phyloP scores from a whole-genome alignment of 2,797 vertebrate genomes.

The Crenuchus spilurus region DNA sequence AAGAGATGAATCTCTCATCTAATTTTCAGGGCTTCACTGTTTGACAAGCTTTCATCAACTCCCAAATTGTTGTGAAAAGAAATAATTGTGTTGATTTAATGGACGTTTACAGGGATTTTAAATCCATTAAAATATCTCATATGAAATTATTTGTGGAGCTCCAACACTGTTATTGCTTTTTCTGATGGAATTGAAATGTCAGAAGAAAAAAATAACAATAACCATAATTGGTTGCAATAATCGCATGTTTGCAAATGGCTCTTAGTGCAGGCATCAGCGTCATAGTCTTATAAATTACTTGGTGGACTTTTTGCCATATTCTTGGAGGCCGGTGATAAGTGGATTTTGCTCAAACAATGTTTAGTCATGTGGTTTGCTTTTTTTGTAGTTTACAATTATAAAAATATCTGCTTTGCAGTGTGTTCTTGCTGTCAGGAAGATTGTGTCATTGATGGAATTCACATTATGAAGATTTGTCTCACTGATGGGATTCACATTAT shows the following conservation, averaged over 20 bases:
- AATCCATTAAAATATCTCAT: constrained; percentile 19
- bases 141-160: constrained; percentile 20
- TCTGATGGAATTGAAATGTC: constrained; percentile 33
- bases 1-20: not conserved
- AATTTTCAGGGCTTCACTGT: not conserved
- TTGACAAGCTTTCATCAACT: constrained; percentile 13
- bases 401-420: not conserved
- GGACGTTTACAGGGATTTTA: not conserved
- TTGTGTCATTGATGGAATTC: not conserved
- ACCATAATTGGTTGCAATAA: constrained; percentile 14
- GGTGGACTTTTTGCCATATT: constrained; percentile 1
- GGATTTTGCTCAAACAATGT: not conserved
- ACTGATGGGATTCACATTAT: constrained; percentile 1
- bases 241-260: constrained; percentile 16
- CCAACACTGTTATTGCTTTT: constrained; percentile 33
- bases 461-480: not conserved
- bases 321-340: not conserved
- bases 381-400: not conserved
- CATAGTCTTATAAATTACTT: constrained; percentile 8
- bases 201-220: constrained; percentile 16
- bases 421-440: constrained; percentile 6
- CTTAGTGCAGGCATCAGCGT: not conserved
- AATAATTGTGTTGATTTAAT: not conserved
- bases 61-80: not conserved
- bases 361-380: not conserved